These are phyloP conservation scores for Tortricodes alternella DNA, from an alignment of 2,888 invertebrate genomes.

Conservation along the genomic window DNA sequence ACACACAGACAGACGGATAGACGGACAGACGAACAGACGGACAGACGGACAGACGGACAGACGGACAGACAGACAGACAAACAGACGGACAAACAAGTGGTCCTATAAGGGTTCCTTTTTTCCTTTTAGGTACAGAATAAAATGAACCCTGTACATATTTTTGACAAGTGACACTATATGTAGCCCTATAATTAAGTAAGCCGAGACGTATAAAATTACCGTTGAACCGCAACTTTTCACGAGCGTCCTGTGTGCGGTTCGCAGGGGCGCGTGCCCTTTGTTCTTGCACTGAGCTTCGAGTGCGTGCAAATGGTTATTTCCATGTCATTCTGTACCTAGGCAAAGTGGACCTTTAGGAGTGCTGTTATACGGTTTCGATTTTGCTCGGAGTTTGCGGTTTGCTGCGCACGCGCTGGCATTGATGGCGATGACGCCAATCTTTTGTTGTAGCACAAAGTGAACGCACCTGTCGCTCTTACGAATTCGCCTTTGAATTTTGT, in stretches of 20 bases:
- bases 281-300: conserved; percentile 49
- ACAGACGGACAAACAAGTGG: too few species aligned
- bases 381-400: conserved; percentile 55
- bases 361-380: conserved; percentile 16
- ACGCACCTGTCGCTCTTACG: conserved; percentile 51
- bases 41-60: too few species aligned
- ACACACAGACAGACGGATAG: too few species aligned
- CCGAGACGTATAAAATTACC: conserved; percentile 44
- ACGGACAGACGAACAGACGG: too few species aligned
- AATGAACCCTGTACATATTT: not conserved
- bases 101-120: too few species aligned
- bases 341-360: conserved; percentile 16
- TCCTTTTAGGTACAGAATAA: too few species aligned
- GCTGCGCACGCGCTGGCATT: conserved; percentile 58
- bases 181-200: conserved; percentile 1
- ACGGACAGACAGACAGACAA: too few species aligned
- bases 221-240: conserved; percentile 53
- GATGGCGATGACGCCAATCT: conserved; percentile 43
- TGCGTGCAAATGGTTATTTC: conserved; percentile 44
- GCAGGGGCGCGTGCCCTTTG: conserved; percentile 51
- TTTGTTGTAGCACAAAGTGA: conserved; percentile 46
- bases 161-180: not conserved
- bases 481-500: conserved; percentile 32
- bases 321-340: not conserved
- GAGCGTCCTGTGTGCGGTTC: conserved; percentile 61